Base-by-base conservation (phyloP, 2,113 vertebrate species). In the Microtus pennsylvanicus region DNA sequence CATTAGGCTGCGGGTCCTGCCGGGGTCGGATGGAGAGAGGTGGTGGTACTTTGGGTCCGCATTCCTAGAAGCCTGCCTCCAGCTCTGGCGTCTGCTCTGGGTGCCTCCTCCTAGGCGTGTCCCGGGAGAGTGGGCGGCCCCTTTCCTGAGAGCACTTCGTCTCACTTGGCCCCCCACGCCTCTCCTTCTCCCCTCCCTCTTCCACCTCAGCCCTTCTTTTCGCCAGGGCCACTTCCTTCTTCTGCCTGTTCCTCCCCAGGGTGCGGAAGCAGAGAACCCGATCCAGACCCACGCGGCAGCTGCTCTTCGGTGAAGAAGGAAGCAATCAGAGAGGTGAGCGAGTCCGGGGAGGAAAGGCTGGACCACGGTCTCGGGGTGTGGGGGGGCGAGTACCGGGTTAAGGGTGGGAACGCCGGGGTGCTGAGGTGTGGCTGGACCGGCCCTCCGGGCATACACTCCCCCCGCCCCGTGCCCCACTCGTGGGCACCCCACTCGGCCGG, bases 171-270 rank as follows among this genome's bases (percentile, higher is more conserved):
- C 42, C 42, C 42, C 42, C 42, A 42, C 42, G 42, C 42, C 42
- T 42, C 42, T 42, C 42, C 42, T 42, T 42, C 42, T 42, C 38
- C 72, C 67, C 83, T 17, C 19, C 90, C 7, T 65, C 90, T 95
- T 67, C 95, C 80, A 19, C 69, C 1, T 42, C 74, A 42, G 88
- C 81, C 74, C 89, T 91, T 67, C 93, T 78, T 58, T 33, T 3
- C 1, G 91, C 94, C 61, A 42, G 38, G 35, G 67, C 81, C 96
- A 95, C 97, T 96, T 97, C 96, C 97, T 97, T 93, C 91, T 93
- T 89, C 89, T 17, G 86, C 86, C 75, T 86, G 94, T 75, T 89
- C 89, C 94, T 94, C 89, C 58, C 26, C 38, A 1, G 87, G 19
- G 67, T 38, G 6, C 4, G 9, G 55, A 19, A 33, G 61, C 45